These are phyloP conservation scores for Bombus waltoni DNA, from an alignment of 1,140 invertebrate species.

Conservation along the genomic window DNA sequence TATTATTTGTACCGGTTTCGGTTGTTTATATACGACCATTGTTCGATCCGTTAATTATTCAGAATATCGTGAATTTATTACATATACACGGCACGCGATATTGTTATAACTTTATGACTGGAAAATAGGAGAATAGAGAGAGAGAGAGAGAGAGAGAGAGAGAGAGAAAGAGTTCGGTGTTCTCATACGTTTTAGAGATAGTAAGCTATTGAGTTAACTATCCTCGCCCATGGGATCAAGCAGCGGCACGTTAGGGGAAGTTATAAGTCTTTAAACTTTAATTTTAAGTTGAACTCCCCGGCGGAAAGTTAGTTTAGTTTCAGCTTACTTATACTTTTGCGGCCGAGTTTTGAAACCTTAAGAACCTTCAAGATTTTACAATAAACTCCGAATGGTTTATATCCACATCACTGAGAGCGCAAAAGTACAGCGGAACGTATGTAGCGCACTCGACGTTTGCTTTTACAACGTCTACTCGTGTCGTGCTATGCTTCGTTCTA, in stretches of 20 bases:
- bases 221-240: slow-evolving; percentile 62
- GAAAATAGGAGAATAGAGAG: too few relatives aligned
- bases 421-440: not conserved
- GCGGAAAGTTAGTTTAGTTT: slow-evolving; percentile 64
- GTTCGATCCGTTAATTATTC: not conserved
- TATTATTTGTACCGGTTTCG: not conserved
- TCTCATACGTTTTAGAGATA: slow-evolving; percentile 52
- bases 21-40: not conserved
- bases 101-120: not conserved
- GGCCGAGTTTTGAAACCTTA: slow-evolving; percentile 63
- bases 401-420: slow-evolving; percentile 17
- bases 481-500: not conserved
- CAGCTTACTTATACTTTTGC: slow-evolving; percentile 71
- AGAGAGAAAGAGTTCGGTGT: not conserved
- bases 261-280: slow-evolving; percentile 77
- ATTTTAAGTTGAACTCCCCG: slow-evolving; percentile 71
- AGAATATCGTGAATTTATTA: slow-evolving; percentile 1
- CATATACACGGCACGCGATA: slow-evolving; percentile 21
- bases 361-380: slow-evolving; percentile 66
- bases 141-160: too few relatives aligned
- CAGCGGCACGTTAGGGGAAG: slow-evolving; percentile 65
- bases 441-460: not conserved
- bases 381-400: slow-evolving; percentile 67
- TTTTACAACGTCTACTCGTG: not conserved
- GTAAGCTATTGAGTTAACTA: slow-evolving; percentile 61